Base-by-base conservation (phyloP, 2,888 invertebrate genomes). In the Drosophila nr. medialis region DNA sequence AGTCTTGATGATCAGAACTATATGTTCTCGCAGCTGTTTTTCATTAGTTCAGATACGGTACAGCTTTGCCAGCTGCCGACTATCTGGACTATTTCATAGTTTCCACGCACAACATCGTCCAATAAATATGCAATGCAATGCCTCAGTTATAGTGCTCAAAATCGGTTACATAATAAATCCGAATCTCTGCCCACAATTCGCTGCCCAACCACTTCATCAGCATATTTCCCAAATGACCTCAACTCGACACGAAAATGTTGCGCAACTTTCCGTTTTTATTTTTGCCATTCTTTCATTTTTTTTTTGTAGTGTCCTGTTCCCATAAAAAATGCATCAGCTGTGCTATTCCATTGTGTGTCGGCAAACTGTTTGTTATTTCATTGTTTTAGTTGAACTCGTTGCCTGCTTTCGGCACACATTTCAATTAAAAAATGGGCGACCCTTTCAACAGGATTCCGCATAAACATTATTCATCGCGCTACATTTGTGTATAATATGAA, bases 251-350 rank as follows among this genome's bases (percentile, higher is more conserved):
- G 24, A 55, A 80, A 72, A 62, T 58, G 30, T 72, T 77, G 60
- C 76, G 72, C 65, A 72, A 76, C 59, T 72, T 66, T 76, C 24
- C 53, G 30, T 40, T 51, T 34, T 48, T 49, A n/a, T 56, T 36
- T 51, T 61, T 38, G 29, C 27, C 48, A 21, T 65, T 59, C 7
- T 24, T 45, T 4, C 8, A 10, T 45, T 13, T 42, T 42, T 45
- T 24, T 49, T 61, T 64, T 13, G 2, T 27, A 5, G 15, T 27
- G 21, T 34, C n/a, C 48, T 61, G 15, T 29, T 30, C 50, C 53
- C 51, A 69, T 83, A 64, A 79, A 80, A 80, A 80, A 75, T 83
- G 65, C 71, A 80, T 66, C 64, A 69, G 64, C 53, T 64, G 48
- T 73, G 62, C 62, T 64, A 65, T 83, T 67, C 64, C 66, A 71